A percentile compares a stretch with the other conserved stretches of the same genome.
Conservation (phyloP, 2,797 vertebrate species). For the Ctenochaetus hawaiiensis region DNA sequence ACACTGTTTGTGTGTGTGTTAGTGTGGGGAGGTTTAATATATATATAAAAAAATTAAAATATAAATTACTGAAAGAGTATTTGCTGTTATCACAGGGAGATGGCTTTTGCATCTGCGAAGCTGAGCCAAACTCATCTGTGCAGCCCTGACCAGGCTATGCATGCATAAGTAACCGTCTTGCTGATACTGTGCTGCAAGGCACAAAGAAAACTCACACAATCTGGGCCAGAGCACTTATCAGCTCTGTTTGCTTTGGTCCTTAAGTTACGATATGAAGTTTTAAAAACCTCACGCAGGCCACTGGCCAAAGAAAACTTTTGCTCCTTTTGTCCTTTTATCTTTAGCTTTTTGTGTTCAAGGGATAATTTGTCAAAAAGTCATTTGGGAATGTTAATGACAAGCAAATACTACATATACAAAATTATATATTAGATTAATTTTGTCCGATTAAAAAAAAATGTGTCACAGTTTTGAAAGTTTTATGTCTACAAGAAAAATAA, state of each 20-base stretch:
- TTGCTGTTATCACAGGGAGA: slow-evolving; percentile 67
- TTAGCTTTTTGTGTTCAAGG: not conserved
- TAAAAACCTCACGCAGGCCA: not conserved
- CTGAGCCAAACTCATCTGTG: slow-evolving; percentile 62
- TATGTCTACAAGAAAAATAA: no score
- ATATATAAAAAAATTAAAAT: slow-evolving; percentile 48
- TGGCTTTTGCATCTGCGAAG: slow-evolving; percentile 65
- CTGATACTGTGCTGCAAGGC: slow-evolving; percentile 67
- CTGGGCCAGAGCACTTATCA: slow-evolving; percentile 45
- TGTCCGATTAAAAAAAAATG: no score
- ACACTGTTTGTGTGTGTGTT: slow-evolving; percentile 18
- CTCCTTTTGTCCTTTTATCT: not conserved
- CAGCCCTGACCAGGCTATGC: slow-evolving; percentile 58
- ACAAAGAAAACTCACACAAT: slow-evolving; percentile 49
- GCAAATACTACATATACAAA: no score
- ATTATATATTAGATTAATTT: no score
- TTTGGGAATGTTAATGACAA: no score
- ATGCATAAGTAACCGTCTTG: slow-evolving; percentile 64
- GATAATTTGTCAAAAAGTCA: no score
- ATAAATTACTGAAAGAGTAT: slow-evolving; percentile 25
- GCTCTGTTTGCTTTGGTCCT: slow-evolving; percentile 49
- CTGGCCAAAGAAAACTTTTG: slow-evolving; percentile 4
- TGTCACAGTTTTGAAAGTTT: no score
- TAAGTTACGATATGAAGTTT: slow-evolving; percentile 17
- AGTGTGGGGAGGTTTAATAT: slow-evolving; percentile 43